These are phyloP conservation scores for Drosophila birchii DNA, from an alignment of 2,888 invertebrate genomes.

Conservation along the genomic window DNA sequence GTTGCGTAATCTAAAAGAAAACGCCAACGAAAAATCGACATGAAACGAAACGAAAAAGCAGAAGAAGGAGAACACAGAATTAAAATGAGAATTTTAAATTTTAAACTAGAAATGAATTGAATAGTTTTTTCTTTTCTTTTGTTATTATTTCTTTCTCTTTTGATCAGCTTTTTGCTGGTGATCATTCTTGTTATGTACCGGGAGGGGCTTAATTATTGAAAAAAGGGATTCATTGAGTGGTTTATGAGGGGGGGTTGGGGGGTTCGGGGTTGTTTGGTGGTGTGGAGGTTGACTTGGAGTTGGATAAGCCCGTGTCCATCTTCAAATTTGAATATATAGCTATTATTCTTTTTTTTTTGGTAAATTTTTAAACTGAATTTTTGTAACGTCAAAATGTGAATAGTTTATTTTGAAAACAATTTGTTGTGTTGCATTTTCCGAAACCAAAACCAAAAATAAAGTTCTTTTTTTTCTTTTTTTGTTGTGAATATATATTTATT, in stretches of 20 bases:
- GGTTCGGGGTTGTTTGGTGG: slow-evolving; percentile 25
- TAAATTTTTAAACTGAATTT: slow-evolving; percentile 5
- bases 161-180: slow-evolving; percentile 38
- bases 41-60: slow-evolving; percentile 83
- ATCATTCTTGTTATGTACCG: slow-evolving; percentile 70
- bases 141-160: slow-evolving; percentile 23
- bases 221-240: slow-evolving; percentile 21
- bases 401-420: slow-evolving; percentile 5
- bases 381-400: slow-evolving; percentile 15
- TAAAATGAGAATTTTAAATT: slow-evolving; percentile 77
- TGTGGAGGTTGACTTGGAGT: slow-evolving; percentile 31
- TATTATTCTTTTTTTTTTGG: neutral
- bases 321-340: slow-evolving; percentile 34
- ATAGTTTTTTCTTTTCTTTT: slow-evolving; percentile 18
- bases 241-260: slow-evolving; percentile 27
- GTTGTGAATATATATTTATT: slow-evolving; percentile 25
- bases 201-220: slow-evolving; percentile 44
- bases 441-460: slow-evolving; percentile 63
- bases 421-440: slow-evolving; percentile 55
- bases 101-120: slow-evolving; percentile 57
- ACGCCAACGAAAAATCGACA: slow-evolving; percentile 80
- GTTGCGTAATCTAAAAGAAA: slow-evolving; percentile 85
- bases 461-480: no score
- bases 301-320: slow-evolving; percentile 28
- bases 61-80: slow-evolving; percentile 69